Conservation (phyloP, 2,888 invertebrate genomes). For the Athalia circularis region DNA sequence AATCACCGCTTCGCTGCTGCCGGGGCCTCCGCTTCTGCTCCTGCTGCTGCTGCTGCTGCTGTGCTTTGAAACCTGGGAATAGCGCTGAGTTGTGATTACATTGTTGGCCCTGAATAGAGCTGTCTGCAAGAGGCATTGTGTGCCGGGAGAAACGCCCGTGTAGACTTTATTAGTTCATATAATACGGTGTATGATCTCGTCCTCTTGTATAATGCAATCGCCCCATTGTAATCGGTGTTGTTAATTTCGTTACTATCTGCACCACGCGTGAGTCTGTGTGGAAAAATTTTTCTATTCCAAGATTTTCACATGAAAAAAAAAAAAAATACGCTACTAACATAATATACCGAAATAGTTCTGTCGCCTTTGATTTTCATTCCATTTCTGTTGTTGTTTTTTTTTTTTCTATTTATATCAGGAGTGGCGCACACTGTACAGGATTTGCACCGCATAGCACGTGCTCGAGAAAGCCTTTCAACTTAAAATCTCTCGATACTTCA, state of each 20-base stretch:
- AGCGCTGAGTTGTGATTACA: constrained; percentile 68
- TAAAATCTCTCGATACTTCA: constrained; percentile 22
- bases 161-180: constrained; percentile 44
- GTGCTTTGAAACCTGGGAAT: constrained; percentile 49
- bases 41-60: no score
- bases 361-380: no score
- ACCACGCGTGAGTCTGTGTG: not conserved
- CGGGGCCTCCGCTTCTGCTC: no score
- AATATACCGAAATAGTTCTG: no score
- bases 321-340: no score
- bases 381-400: not conserved
- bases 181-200: constrained; percentile 43
- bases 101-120: constrained; percentile 67
- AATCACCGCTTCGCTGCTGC: no score
- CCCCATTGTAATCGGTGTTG: constrained; percentile 32
- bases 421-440: constrained; percentile 4
- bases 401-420: not conserved
- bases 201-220: constrained; percentile 42
- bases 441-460: constrained; percentile 22
- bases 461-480: constrained; percentile 40
- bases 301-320: not conserved
- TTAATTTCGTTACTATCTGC: not conserved
- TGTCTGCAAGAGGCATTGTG: constrained; percentile 63
- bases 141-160: constrained; percentile 56
- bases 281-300: not conserved